These are phyloP conservation scores for Bombus pascuorum DNA, from an alignment of 1,140 invertebrate genomes.

Conservation along the genomic window DNA sequence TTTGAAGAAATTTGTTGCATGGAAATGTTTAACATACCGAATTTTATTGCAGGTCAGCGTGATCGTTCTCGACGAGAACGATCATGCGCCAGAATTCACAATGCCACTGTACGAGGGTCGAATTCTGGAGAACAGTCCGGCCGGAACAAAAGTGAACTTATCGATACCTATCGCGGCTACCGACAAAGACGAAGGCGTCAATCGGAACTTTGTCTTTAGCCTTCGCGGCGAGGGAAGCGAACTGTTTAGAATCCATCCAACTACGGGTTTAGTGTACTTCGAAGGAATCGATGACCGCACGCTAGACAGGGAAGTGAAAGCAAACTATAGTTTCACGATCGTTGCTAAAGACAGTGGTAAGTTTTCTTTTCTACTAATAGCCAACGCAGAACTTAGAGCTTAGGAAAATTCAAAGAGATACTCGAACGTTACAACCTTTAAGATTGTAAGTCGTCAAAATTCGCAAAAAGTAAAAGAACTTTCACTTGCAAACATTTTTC, in stretches of 20 bases:
- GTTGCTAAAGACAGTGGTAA: constrained; percentile 87
- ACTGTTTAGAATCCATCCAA: constrained; percentile 89
- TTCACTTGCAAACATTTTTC: too few relatives aligned
- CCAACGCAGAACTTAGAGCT: neutral
- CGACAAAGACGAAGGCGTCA: constrained; percentile 91
- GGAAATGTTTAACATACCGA: neutral
- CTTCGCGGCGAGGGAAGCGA: constrained; percentile 89
- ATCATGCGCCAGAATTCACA: constrained; percentile 93
- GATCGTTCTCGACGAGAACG: constrained; percentile 94
- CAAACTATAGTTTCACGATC: constrained; percentile 87
- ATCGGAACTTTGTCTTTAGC: constrained; percentile 89
- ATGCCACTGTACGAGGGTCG: constrained; percentile 88
- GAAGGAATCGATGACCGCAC: constrained; percentile 78
- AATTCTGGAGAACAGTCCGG: constrained; percentile 90
- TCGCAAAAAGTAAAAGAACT: too few relatives aligned
- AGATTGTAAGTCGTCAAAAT: too few relatives aligned
- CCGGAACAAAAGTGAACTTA: constrained; percentile 88
- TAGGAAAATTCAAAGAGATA: neutral
- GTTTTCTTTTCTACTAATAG: neutral
- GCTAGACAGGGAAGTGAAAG: constrained; percentile 89
- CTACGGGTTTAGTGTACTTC: constrained; percentile 86
- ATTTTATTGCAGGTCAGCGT: constrained; percentile 84
- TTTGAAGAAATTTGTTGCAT: neutral
- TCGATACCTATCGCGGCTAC: constrained; percentile 86
- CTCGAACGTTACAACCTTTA: too few relatives aligned